Conservation (phyloP, 1,140 invertebrate species). For the Triops cancriformis region DNA sequence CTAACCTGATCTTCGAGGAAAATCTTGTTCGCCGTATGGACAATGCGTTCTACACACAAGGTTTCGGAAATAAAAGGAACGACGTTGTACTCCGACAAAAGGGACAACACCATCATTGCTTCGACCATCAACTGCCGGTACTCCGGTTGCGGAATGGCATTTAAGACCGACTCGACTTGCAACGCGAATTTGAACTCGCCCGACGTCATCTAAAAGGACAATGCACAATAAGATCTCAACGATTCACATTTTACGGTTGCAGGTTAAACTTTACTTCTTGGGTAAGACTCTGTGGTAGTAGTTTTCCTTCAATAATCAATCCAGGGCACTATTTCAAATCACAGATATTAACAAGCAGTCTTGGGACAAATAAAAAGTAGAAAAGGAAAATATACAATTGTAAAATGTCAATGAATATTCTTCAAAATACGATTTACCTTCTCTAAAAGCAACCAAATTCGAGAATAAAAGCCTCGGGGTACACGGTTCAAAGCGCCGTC, state of each 20-base stretch:
- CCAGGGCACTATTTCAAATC: conserved; percentile 69
- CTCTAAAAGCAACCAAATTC: conserved; percentile 85
- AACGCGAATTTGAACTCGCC: conserved; percentile 97
- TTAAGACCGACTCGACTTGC: conserved; percentile 94
- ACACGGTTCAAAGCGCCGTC: conserved; percentile 97
- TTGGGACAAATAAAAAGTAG: not conserved
- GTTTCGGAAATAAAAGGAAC: conserved; percentile 61
- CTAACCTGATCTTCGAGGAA: conserved; percentile 91
- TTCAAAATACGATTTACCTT: conserved; percentile 47
- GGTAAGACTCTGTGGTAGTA: conserved; percentile 80
- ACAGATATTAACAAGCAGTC: conserved; percentile 26
- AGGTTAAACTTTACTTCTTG: conserved; percentile 55
- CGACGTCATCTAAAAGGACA: conserved; percentile 71
- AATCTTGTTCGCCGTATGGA: conserved; percentile 87
- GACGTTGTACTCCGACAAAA: conserved; percentile 82
- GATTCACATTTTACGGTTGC: not conserved
- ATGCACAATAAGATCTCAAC: not conserved
- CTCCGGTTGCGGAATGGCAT: conserved; percentile 94
- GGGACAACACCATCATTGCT: conserved; percentile 87
- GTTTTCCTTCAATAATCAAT: conserved; percentile 75
- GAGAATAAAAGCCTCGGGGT: conserved; percentile 89
- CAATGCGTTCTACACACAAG: conserved; percentile 86
- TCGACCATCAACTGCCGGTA: conserved; percentile 97
- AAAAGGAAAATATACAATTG: too few relatives aligned
- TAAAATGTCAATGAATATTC: conserved; percentile 20